phyloP scores from a whole-genome alignment of 2,797 vertebrate genomes.

The Arremon aurantiirostris region DNA sequence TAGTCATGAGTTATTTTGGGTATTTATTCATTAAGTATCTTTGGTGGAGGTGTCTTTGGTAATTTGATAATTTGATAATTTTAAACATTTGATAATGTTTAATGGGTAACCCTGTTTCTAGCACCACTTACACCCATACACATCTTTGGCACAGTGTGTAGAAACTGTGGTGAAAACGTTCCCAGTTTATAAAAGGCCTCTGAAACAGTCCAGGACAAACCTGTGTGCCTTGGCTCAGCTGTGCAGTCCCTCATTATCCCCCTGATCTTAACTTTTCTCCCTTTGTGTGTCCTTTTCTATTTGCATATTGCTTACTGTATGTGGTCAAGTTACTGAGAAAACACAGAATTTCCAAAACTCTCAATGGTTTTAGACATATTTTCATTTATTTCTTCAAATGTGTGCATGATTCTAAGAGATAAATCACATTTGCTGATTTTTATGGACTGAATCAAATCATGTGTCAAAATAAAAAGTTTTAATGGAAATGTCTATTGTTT shows the following conservation, averaged over 20 bases:
- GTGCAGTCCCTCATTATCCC: neutral
- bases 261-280: neutral
- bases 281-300: neutral
- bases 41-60: neutral
- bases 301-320: rapidly evolving
- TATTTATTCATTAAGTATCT: neutral
- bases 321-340: neutral
- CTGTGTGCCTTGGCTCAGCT: neutral
- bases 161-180: neutral
- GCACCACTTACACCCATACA: too few species aligned
- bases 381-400: neutral
- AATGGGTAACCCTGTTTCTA: neutral
- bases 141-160: neutral
- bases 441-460: neutral
- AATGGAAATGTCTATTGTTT: neutral
- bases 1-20: neutral
- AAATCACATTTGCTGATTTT: neutral
- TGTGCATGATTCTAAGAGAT: neutral
- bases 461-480: neutral
- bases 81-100: too few species aligned
- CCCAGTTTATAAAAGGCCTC: neutral
- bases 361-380: neutral
- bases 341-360: neutral
- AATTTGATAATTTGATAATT: too few species aligned
- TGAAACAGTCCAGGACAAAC: neutral